phyloP scores from a whole-genome alignment of 2,797 vertebrate genomes.

The Protonibea diacanthus region DNA sequence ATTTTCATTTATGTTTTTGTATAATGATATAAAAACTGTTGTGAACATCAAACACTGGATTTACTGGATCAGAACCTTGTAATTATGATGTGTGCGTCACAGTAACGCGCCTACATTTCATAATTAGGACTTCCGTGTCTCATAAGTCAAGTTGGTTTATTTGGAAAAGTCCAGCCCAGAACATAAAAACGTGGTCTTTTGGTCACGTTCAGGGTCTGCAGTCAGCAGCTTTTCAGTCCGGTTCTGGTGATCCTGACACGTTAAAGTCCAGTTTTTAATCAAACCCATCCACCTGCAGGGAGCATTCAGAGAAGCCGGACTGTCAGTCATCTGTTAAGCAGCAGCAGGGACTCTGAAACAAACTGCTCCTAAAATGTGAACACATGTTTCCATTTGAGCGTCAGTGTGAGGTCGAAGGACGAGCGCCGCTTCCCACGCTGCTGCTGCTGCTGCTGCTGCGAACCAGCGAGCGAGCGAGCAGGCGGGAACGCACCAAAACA shows the following conservation, averaged over 20 bases:
- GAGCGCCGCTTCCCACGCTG: conserved; percentile 61
- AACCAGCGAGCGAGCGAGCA: neutral
- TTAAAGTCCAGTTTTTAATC: neutral
- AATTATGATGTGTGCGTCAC: conserved; percentile 8
- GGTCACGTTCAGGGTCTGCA: too few species aligned
- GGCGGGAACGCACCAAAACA: conserved; percentile 33
- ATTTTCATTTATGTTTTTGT: too few species aligned
- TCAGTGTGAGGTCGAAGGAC: conserved; percentile 42
- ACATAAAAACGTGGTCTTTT: too few species aligned
- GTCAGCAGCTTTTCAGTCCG: too few species aligned
- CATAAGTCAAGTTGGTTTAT: neutral
- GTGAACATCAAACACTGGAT: neutral
- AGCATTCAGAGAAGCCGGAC: neutral
- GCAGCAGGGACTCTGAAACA: neutral
- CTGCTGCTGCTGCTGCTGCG: conserved; percentile 28
- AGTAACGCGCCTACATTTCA: neutral
- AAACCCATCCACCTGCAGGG: neutral
- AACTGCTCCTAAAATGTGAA: neutral
- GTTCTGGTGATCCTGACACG: too few species aligned
- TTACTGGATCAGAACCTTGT: conserved; percentile 2
- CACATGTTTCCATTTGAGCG: conserved; percentile 55
- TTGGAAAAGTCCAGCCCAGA: neutral
- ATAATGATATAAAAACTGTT: too few species aligned
- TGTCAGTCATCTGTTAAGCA: conserved; percentile 8
- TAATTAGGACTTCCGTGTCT: neutral